Evolutionary conservation across 2,888 invertebrate species (phyloP), one percentile per base, ranked within the genome.

Genomic region (Perizoma flavofasciatum): DNA sequence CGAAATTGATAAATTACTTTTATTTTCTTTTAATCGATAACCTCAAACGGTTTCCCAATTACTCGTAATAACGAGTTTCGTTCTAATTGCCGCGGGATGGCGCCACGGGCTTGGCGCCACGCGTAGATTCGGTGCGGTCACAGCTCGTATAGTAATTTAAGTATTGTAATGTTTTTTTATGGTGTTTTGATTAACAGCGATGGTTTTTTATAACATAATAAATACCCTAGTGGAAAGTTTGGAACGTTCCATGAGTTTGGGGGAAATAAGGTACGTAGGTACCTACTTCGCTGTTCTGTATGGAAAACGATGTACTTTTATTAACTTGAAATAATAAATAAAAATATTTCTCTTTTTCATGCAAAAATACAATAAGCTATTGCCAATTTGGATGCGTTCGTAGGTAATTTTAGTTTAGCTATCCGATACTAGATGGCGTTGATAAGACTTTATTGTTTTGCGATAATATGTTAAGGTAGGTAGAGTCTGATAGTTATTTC

Each of bases 341-440:
- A 22, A 22, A 22, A 22, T 2, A 22, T 2, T n/a, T n/a, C n/a
- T n/a, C 22, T 22, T 22, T 22, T 1, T 22, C 3, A 22, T 22
- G 22, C 22, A 22, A 22, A 22, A 22, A 22, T 22, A 22, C 22
- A 22, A 22, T 22, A 22, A 22, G 22, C 1, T 22, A 22, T 22
- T 22, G 22, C 3, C 22, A 22, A 22, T 22, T 22, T 22, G 22
- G 22, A 37, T 37, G 5, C 7, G 7, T 4, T 37, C 7, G 5
- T 37, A 37, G 34, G 22, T 33, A 6, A 43, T 41, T 45, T 51
- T 57, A 54, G 57, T 61, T 46, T 37, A 9, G 81, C 90, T 88
- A 88, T 79, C 78, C 79, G 65, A 58, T 80, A 70, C 76, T 74
- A 89, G 90, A 86, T 89, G 90, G 85, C 88, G 81, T 56, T 69